A percentile compares a stretch with the other conserved stretches of the same genome.
phyloP scores from a whole-genome alignment of 2,113 vertebrate genomes.

The Tringa solitaria region DNA sequence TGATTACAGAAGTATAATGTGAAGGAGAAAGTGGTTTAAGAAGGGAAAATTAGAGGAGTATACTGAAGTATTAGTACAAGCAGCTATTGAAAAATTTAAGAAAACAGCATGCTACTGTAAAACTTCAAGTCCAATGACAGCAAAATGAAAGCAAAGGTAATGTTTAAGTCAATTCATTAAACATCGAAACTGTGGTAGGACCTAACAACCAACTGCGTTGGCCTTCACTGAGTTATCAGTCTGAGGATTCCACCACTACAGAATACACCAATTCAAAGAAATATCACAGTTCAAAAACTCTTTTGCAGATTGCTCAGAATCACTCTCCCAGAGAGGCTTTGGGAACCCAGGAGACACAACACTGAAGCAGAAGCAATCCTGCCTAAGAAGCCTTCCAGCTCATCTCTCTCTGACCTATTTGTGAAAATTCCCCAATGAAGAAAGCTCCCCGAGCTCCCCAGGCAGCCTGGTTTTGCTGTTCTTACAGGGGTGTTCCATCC shows the following conservation, averaged over 20 bases:
- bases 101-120: not conserved
- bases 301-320: not conserved
- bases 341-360: not conserved
- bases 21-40: not conserved
- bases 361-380: not conserved
- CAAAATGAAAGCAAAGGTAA: not conserved
- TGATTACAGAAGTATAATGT: not conserved
- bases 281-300: not conserved
- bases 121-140: not conserved
- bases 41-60: not conserved
- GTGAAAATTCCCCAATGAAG: not conserved
- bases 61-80: not conserved
- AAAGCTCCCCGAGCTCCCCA: not conserved
- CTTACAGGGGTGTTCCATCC: not conserved
- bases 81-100: not conserved
- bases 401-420: conserved; percentile 32
- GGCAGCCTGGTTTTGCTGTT: not conserved
- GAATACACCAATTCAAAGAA: not conserved
- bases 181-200: not conserved
- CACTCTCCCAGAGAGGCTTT: not conserved
- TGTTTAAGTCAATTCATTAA: not conserved
- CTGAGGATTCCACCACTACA: not conserved
- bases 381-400: not conserved
- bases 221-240: not conserved
- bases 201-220: not conserved